phyloP scores from a whole-genome alignment of 2,113 vertebrate species.

The Gymnorhina tibicen region DNA sequence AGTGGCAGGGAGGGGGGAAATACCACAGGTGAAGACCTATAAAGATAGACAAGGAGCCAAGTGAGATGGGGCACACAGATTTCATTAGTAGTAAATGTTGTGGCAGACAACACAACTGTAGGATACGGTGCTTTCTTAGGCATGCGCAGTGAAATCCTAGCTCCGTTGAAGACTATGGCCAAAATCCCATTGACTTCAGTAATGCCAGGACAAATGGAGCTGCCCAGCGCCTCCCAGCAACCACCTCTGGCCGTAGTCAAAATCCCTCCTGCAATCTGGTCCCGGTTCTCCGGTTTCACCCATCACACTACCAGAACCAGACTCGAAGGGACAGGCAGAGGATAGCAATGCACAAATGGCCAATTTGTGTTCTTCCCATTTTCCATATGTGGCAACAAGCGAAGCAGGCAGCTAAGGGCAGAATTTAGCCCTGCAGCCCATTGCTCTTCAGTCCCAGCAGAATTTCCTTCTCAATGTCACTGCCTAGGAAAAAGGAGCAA shows the following conservation, averaged over 20 bases:
- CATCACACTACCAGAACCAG: not conserved
- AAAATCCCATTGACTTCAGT: constrained; percentile 44
- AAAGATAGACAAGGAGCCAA: not conserved
- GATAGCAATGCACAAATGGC: not conserved
- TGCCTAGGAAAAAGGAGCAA: not conserved
- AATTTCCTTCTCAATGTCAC: not conserved
- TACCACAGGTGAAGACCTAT: not conserved
- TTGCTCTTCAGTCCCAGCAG: not conserved
- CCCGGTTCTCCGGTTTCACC: not conserved
- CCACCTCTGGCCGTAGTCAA: not conserved
- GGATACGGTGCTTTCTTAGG: not conserved
- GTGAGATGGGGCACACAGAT: not conserved
- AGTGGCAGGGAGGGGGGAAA: not conserved
- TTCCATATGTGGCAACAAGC: not conserved
- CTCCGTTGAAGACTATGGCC: not conserved
- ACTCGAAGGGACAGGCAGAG: not conserved
- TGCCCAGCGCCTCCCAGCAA: not conserved
- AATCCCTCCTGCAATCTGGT: not conserved
- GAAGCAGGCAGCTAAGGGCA: not conserved
- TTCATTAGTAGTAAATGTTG: not conserved
- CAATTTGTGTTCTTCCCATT: not conserved
- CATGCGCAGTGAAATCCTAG: not conserved
- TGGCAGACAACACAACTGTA: not conserved
- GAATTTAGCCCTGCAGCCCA: not conserved
- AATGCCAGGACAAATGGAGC: not conserved